Base-by-base conservation (phyloP, 1,140 invertebrate species). In the Drosophila ohnishii region DNA sequence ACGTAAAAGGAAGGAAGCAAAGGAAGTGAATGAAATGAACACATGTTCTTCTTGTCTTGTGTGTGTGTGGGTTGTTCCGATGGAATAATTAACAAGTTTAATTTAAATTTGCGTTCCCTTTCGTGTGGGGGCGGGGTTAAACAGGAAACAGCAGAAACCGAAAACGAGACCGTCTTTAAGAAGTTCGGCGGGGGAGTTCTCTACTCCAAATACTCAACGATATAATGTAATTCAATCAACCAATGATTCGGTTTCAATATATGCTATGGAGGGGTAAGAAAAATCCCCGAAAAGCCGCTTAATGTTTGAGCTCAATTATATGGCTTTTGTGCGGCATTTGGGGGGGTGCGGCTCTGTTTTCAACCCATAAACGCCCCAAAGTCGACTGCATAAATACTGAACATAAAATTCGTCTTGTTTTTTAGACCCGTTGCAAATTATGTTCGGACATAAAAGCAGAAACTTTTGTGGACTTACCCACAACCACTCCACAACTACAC, bases 231-330 rank as follows among this genome's bases (percentile, higher is more conserved):
- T 82, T 87, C 63, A 87, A 86, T 75, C 78, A 75, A 75, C 51
- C 75, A 83, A 78, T 74, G 71, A 61, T 77, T 71, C 71, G 56
- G 59, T 61, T 70, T 65, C 61, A 51, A 57, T 63, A 63, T 65
- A 44, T 34, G 13, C 30, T 3, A 42, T 34, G 5, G 11, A 5
- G 13, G 32, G 32, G 19, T 14, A 22, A 25, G 34, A 5, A 9
- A 34, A 60, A 73, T 75, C 56, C 73, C 48, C 28, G 39, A 45
- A 83, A 86, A 86, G 59, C 82, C 62, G 75, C 82, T 86, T 87
- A 82, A 83, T 76, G 75, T 87, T 86, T 69, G 51, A 70, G 83
- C 83, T 87, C 83, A 83, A 86, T 86, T 86, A 86, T 86, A 86
- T 86, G 83, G 83, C 83, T 86, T 85, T 84, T 74, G 7, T 48